phyloP scores from a whole-genome alignment of 2,113 vertebrate species.

The Numida meleagris region DNA sequence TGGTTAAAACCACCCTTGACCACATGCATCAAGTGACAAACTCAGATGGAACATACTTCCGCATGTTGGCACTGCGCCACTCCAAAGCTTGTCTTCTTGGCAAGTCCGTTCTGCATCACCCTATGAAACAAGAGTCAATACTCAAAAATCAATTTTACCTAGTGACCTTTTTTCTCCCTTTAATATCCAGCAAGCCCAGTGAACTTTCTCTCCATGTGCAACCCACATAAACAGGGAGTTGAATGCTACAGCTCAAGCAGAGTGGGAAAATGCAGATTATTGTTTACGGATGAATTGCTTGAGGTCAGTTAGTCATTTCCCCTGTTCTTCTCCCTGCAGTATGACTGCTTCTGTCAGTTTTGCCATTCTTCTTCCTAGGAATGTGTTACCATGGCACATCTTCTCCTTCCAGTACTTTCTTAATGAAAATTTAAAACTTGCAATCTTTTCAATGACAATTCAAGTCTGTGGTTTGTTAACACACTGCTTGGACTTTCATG shows the following conservation, averaged over 20 bases:
- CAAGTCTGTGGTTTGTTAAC: background rate
- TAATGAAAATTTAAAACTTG: background rate
- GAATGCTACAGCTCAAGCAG: background rate
- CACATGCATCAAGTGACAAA: background rate
- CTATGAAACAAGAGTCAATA: slow-evolving; percentile 69
- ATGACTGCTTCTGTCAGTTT: background rate
- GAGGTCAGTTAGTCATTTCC: background rate
- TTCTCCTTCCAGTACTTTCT: background rate
- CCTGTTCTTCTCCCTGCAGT: background rate
- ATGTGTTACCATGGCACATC: background rate
- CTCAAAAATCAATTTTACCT: background rate
- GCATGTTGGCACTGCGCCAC: slow-evolving; percentile 83
- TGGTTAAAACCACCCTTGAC: background rate
- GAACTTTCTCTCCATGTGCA: background rate
- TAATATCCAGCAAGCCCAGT: background rate
- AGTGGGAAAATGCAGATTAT: background rate
- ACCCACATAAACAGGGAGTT: background rate
- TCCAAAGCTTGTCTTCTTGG: slow-evolving; percentile 87
- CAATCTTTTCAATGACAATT: background rate
- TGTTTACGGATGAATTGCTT: background rate
- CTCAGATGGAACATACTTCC: slow-evolving; percentile 81
- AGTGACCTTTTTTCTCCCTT: background rate
- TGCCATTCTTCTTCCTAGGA: background rate
- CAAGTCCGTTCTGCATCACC: slow-evolving; percentile 86
- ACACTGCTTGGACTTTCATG: background rate